Percentiles rank a stretch among this genome's conserved stretches.
Evolutionary conservation across 2,888 invertebrate species (phyloP).

Genomic region (Drosophila pullipes): DNA sequence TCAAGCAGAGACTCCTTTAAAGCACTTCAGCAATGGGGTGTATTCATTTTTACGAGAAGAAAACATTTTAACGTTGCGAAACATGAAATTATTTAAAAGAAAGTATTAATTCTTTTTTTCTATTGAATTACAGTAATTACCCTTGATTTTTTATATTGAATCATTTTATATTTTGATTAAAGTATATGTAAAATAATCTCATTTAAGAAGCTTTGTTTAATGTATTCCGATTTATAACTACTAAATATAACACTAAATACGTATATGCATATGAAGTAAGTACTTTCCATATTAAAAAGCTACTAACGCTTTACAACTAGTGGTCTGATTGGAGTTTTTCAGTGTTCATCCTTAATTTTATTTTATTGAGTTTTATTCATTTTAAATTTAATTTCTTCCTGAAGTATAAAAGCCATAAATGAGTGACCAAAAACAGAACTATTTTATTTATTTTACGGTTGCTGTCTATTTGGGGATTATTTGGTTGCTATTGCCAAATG

Average conservation of each 20-base stretch:
- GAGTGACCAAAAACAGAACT: slow-evolving; percentile 5
- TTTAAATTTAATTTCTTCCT: neutral
- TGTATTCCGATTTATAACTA: neutral
- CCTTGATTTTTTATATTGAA: neutral
- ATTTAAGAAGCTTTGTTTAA: no score
- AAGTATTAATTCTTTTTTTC: neutral
- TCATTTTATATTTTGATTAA: neutral
- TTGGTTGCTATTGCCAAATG: slow-evolving; percentile 33
- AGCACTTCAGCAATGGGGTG: slow-evolving; percentile 31
- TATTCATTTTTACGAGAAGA: slow-evolving; percentile 2
- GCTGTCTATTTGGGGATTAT: slow-evolving; percentile 16
- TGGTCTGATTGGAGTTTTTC: neutral
- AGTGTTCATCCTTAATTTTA: neutral
- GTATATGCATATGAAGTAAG: neutral
- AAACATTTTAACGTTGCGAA: neutral
- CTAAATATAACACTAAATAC: no score
- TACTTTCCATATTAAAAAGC: neutral
- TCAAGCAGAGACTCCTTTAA: slow-evolving; percentile 47
- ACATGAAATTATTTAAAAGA: neutral
- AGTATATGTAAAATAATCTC: neutral
- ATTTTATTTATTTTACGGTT: slow-evolving; percentile 15
- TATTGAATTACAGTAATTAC: neutral
- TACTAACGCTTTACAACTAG: no score
- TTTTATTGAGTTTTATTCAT: neutral
- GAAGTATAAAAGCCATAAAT: neutral